Percentiles rank a stretch among this genome's conserved stretches.
Conservation (phyloP, 2,888 invertebrate species). For the Dryobota labecula region DNA sequence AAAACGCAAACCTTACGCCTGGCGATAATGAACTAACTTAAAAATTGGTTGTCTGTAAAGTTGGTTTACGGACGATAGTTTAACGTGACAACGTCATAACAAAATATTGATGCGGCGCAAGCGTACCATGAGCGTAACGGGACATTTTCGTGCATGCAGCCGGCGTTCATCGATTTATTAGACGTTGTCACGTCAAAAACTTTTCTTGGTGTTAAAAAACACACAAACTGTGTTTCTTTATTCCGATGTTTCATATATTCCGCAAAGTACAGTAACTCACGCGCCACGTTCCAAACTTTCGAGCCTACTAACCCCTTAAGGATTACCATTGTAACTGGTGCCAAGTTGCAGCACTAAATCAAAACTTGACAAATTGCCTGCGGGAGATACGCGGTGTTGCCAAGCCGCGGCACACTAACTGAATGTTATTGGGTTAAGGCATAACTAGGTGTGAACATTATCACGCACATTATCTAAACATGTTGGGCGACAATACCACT, state of each 20-base stretch:
- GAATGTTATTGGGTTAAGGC: conserved; percentile 24
- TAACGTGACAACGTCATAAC: too few species aligned
- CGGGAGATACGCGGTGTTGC: conserved; percentile 53
- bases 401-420: conserved; percentile 33
- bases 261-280: conserved; percentile 25
- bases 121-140: too few species aligned
- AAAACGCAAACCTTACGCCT: background rate
- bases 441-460: conserved; percentile 33
- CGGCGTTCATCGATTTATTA: too few species aligned
- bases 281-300: conserved; percentile 33
- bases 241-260: conserved; percentile 23
- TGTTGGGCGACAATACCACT: conserved; percentile 1
- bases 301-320: conserved; percentile 44
- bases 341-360: conserved; percentile 58
- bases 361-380: conserved; percentile 60
- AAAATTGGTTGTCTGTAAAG: too few species aligned
- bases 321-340: conserved; percentile 49
- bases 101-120: too few species aligned
- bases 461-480: conserved; percentile 14
- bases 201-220: conserved; percentile 16
- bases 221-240: conserved; percentile 13
- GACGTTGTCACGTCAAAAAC: too few species aligned
- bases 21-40: conserved; percentile 10
- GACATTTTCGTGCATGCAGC: too few species aligned
- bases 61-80: too few species aligned